Evolutionary conservation across 2,113 vertebrate species (phyloP), one percentile per base, ranked within the genome.

Genomic region (Callorhinus ursinus): DNA sequence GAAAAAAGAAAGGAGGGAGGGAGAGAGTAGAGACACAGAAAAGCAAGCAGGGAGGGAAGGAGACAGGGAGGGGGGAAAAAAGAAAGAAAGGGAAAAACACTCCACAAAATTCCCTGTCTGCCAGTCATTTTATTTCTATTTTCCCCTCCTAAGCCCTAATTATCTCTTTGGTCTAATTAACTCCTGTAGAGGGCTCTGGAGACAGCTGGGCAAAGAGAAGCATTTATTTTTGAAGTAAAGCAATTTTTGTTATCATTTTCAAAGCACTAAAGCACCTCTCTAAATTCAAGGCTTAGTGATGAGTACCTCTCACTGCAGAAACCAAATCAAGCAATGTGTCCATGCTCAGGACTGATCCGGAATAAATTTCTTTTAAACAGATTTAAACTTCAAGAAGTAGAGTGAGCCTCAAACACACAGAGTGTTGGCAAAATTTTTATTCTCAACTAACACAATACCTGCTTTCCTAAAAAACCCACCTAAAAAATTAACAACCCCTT

Each of bases 231-330:
- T 94, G 19, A 88, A 86, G 14, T 39, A 7, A 24, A 90, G 5
- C 3, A 49, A 28, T 61, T 83, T 96, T 87, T 83, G 21, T 86
- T 83, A 83, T 91, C 14, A 19, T 84, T 85, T 76, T 67, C 36
- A 90, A 77, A 82, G 49, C 53, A 42, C 42, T 88, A 39, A 92
- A 85, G 10, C 28, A 46, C 3, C 22, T 88, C 39, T 97, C 42
- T 95, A 92, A 85, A 95, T 81, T 95, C 14, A 67, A 85, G 55
- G 33, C 82, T 91, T 79, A 82, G 46, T 46, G 18, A n/a, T 59
- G 31, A 91, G 53, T 90, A 63, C 6, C 14, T 93, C 71, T 95
- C 55, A 77, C 33, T 69, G 21, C 51, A 51, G n/a, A 74, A 82
- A 76, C 26, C 57, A 91, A 93, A 81, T 65, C 42, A 76, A 61